phyloP scores from a whole-genome alignment of 2,797 vertebrate genomes.

The Oryzias sinensis region DNA sequence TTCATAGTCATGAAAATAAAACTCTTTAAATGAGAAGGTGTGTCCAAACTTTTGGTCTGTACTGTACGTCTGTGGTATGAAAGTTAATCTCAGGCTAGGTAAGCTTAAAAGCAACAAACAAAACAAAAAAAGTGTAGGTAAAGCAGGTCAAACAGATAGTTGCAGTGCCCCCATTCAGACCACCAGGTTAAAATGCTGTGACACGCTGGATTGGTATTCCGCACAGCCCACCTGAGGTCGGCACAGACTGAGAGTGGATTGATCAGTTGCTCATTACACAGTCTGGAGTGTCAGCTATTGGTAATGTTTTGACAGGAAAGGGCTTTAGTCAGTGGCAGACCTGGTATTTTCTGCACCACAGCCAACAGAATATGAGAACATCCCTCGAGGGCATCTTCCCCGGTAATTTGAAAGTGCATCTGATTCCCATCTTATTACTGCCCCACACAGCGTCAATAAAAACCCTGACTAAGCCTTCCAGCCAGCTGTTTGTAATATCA shows the following conservation, averaged over 20 bases:
- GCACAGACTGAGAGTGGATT: conserved; percentile 31
- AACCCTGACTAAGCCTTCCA: conserved; percentile 18
- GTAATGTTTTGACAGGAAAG: conserved; percentile 14
- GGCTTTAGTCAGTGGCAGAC: conserved; percentile 14
- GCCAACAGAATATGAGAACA: conserved; percentile 25
- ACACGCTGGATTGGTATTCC: conserved; percentile 42
- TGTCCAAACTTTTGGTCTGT: no score
- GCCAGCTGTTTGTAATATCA: conserved; percentile 22
- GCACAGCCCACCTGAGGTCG: conserved; percentile 15
- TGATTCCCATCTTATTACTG: conserved; percentile 45
- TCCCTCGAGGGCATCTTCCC: conserved; percentile 42
- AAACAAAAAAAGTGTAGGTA: conserved; percentile 1
- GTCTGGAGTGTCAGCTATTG: conserved; percentile 19
- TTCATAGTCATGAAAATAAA: no score
- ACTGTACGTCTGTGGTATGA: neutral
- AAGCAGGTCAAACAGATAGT: conserved; percentile 17
- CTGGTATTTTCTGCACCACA: conserved; percentile 10
- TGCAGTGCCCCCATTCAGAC: conserved; percentile 17
- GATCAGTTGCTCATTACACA: conserved; percentile 47
- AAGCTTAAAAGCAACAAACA: conserved; percentile 19
- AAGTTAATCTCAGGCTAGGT: conserved; percentile 20
- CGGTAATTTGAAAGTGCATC: conserved; percentile 35
- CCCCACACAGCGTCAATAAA: conserved; percentile 27
- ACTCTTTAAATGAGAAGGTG: no score
- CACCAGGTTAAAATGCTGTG: conserved; percentile 51